Percentiles rank a stretch among this genome's conserved stretches.
phyloP scores from a whole-genome alignment of 2,797 vertebrate species.

The Phoebastria nigripes region DNA sequence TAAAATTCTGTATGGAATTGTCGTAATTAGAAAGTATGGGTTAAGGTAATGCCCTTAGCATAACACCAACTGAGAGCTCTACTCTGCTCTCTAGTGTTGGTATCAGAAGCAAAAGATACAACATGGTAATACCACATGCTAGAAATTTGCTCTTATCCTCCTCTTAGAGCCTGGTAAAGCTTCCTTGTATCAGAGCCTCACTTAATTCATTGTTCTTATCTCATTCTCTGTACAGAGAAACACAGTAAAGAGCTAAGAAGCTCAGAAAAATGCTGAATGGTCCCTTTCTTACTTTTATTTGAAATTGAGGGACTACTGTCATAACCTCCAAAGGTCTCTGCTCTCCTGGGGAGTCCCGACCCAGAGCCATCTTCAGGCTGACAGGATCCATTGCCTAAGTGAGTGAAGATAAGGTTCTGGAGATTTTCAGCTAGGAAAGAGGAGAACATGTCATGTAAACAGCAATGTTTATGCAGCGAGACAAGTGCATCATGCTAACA shows the following conservation, averaged over 20 bases:
- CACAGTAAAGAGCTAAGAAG: neutral
- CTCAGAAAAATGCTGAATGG: neutral
- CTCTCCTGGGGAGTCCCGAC: conserved; percentile 76
- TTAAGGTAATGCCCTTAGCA: neutral
- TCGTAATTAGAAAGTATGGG: neutral
- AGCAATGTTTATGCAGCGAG: neutral
- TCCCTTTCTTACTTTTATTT: conserved; percentile 80
- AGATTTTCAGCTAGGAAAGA: conserved; percentile 85
- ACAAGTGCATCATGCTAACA: neutral
- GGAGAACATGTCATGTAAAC: neutral
- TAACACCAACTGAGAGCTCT: neutral
- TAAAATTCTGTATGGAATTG: neutral
- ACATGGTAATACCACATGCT: neutral
- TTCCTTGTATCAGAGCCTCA: neutral
- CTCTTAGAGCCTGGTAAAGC: neutral
- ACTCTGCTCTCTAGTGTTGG: conserved; percentile 44
- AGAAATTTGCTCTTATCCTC: neutral
- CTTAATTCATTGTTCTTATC: neutral
- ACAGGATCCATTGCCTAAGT: conserved; percentile 54
- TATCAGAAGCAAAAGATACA: neutral
- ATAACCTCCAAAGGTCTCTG: conserved; percentile 89
- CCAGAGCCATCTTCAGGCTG: conserved; percentile 69
- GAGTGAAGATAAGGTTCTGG: conserved; percentile 83
- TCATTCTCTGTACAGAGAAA: neutral
- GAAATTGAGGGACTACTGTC: conserved; percentile 76